These are phyloP conservation scores for Piaya cayana DNA, from an alignment of 2,113 vertebrate species.

Conservation along the genomic window DNA sequence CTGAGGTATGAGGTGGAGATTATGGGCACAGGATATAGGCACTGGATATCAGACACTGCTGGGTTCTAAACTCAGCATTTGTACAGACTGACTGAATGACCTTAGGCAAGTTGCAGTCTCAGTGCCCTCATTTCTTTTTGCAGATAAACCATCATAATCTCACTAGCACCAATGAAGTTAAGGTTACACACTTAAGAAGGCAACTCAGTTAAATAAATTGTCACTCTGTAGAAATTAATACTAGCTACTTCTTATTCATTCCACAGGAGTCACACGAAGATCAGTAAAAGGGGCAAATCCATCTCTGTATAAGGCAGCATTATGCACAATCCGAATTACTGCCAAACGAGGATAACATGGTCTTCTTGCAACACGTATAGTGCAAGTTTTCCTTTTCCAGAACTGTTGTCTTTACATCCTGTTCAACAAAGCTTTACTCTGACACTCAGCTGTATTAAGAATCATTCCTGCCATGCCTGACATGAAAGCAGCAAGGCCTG, in stretches of 20 bases:
- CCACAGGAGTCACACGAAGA: not conserved
- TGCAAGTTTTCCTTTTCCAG: not conserved
- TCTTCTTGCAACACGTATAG: not conserved
- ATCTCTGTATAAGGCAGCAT: not conserved
- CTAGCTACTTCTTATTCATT: not conserved
- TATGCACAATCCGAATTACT: not conserved
- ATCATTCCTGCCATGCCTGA: not conserved
- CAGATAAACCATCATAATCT: not conserved
- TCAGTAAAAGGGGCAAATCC: not conserved
- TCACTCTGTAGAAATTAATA: not conserved
- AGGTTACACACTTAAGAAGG: not conserved
- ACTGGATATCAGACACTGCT: not conserved
- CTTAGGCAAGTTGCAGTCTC: not conserved
- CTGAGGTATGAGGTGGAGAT: slow-evolving; percentile 10
- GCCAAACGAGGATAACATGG: not conserved
- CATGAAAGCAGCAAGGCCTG: not conserved
- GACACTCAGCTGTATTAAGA: not conserved
- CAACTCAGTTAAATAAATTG: not conserved
- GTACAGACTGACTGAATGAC: not conserved
- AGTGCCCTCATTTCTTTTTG: not conserved
- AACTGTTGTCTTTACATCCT: not conserved
- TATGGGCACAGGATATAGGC: not conserved
- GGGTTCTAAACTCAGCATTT: slow-evolving; percentile 5
- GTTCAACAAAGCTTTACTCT: not conserved
- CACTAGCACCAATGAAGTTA: not conserved